Conservation (phyloP, 2,797 vertebrate species). For the Lagorchestes hirsutus region DNA sequence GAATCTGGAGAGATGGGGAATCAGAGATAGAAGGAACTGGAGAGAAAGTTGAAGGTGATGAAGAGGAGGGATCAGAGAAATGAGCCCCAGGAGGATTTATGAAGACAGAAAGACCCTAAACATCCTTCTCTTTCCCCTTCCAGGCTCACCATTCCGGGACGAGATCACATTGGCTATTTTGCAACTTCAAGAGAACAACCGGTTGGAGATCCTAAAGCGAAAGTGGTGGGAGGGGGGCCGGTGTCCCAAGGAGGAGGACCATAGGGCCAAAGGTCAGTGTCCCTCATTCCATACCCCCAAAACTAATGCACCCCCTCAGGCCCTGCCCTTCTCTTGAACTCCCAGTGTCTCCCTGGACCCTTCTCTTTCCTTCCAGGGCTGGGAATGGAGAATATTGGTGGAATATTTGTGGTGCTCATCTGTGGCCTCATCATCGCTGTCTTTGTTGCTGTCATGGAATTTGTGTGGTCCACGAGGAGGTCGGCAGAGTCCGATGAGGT, state of each 20-base stretch:
- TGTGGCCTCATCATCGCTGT: conserved; percentile 96
- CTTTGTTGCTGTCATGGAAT: conserved; percentile 96
- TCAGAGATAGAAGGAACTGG: neutral
- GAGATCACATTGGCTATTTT: conserved; percentile 95
- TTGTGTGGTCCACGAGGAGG: conserved; percentile 94
- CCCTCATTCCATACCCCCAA: fast-evolving
- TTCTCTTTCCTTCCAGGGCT: conserved; percentile 85
- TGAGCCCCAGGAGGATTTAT: neutral
- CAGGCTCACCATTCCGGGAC: conserved; percentile 94
- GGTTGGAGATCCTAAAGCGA: conserved; percentile 95
- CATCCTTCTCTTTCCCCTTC: neutral
- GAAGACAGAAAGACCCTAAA: neutral
- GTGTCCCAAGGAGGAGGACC: conserved; percentile 95
- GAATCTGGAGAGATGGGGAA: fast-evolving
- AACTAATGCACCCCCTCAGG: fast-evolving
- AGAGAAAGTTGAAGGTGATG: neutral
- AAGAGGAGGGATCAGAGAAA: neutral
- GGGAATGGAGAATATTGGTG: conserved; percentile 97
- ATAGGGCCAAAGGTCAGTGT: conserved; percentile 93
- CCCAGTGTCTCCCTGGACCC: fast-evolving
- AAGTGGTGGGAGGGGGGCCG: conserved; percentile 96
- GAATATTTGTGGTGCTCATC: conserved; percentile 96
- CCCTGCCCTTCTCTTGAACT: neutral
- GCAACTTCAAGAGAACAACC: conserved; percentile 96
- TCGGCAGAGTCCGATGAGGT: conserved; percentile 95